A percentile compares a stretch with the other conserved stretches of the same genome.
Evolutionary conservation across 2,888 invertebrate species (phyloP).

Genomic region (Euzetes globulus): DNA sequence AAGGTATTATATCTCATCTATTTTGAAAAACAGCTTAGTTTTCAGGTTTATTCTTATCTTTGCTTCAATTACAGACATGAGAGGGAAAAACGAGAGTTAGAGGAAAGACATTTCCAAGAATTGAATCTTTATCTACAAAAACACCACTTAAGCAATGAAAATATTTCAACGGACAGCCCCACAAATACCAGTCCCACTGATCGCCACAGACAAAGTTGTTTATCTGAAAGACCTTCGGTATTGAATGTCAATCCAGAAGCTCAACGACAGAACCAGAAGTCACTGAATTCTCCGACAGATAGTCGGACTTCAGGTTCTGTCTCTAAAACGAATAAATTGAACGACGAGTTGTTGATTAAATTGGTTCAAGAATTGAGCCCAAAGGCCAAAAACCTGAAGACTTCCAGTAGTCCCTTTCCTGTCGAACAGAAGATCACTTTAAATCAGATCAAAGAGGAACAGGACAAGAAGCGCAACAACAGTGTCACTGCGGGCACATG

Average conservation of each 20-base stretch:
- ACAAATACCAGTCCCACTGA: neutral
- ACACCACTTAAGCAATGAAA: slow-evolving; percentile 10
- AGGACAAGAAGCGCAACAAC: slow-evolving; percentile 2
- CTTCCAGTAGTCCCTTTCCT: neutral
- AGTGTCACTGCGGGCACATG: neutral
- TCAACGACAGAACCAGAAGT: neutral
- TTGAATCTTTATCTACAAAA: slow-evolving; percentile 26
- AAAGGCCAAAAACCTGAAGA: neutral
- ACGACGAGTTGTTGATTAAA: slow-evolving; percentile 25
- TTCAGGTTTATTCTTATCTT: too few species aligned
- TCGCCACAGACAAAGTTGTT: neutral
- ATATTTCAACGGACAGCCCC: neutral
- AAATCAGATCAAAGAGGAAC: slow-evolving; percentile 28
- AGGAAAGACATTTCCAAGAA: slow-evolving; percentile 51
- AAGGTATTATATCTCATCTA: neutral
- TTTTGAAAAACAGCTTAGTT: neutral
- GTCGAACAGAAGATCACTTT: slow-evolving; percentile 18
- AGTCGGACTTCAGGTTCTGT: neutral
- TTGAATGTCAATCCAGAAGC: neutral
- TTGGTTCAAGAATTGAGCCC: slow-evolving; percentile 26
- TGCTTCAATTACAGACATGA: slow-evolving; percentile 50
- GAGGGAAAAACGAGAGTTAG: slow-evolving; percentile 54
- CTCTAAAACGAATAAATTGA: neutral
- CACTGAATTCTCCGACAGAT: neutral
- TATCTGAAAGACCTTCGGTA: neutral